These are phyloP conservation scores for Ophion obscuratus DNA, from an alignment of 2,888 invertebrate genomes.

Conservation along the genomic window DNA sequence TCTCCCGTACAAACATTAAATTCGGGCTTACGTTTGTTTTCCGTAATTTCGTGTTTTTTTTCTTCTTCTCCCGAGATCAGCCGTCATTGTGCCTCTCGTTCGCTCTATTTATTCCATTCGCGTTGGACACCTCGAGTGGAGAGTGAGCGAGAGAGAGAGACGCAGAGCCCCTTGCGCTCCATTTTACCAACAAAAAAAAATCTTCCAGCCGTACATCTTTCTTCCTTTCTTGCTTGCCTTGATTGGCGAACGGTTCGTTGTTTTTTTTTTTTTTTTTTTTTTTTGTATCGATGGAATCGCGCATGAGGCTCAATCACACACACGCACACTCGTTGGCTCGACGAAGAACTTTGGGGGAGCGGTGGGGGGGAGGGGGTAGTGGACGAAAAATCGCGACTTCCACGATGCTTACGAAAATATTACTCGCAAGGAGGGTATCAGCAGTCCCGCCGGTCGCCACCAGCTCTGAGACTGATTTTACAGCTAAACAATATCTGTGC, in stretches of 20 bases:
- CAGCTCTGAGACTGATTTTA: slow-evolving; percentile 62
- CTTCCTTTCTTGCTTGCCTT: background rate
- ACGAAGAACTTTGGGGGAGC: slow-evolving; percentile 44
- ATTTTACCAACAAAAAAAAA: slow-evolving; percentile 5
- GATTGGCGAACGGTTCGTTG: slow-evolving; percentile 20
- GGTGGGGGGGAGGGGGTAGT: background rate
- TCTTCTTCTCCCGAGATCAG: slow-evolving; percentile 42
- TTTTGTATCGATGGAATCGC: slow-evolving; percentile 55
- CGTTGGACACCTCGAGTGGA: slow-evolving; percentile 29
- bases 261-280: background rate
- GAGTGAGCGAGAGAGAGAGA: slow-evolving; percentile 49
- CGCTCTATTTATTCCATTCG: slow-evolving; percentile 45
- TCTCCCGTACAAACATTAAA: slow-evolving; percentile 58
- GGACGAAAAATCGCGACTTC: slow-evolving; percentile 58
- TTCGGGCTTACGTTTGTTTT: slow-evolving; percentile 56
- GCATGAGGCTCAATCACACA: slow-evolving; percentile 64
- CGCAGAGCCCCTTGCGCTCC: slow-evolving; percentile 46
- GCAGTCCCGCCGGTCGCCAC: slow-evolving; percentile 63
- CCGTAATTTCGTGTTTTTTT: slow-evolving; percentile 8
- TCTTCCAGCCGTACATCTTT: slow-evolving; percentile 14
- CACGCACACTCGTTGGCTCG: slow-evolving; percentile 56
- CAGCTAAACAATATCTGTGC: slow-evolving; percentile 65
- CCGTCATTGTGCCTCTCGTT: slow-evolving; percentile 47
- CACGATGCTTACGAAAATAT: slow-evolving; percentile 52
- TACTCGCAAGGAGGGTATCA: slow-evolving; percentile 56